Conservation (phyloP, 1,140 invertebrate genomes). For the Eufriesea mexicana region DNA sequence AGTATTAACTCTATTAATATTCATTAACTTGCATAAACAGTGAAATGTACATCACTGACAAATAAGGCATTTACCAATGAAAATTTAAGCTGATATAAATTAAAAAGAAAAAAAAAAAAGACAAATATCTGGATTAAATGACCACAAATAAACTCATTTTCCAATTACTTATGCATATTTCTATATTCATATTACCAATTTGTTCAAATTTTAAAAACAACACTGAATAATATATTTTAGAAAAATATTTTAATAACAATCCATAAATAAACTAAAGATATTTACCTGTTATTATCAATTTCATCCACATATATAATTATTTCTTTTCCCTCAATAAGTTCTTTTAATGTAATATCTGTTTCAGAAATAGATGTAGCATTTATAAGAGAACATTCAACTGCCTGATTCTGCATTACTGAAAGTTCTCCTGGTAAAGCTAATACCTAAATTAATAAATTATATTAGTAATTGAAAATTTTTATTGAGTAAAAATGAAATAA, state of each 20-base stretch:
- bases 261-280: slow-evolving; percentile 10
- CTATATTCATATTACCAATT: background rate
- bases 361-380: slow-evolving; percentile 46
- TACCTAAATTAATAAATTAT: slow-evolving; percentile 76
- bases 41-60: background rate
- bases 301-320: slow-evolving; percentile 84
- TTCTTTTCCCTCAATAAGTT: slow-evolving; percentile 67
- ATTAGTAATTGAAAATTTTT: slow-evolving; percentile 13
- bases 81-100: background rate
- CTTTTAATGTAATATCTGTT: slow-evolving; percentile 67
- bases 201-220: background rate
- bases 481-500: background rate
- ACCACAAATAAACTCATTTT: background rate
- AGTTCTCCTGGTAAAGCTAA: slow-evolving; percentile 82
- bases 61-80: background rate
- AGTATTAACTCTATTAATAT: background rate
- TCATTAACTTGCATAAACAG: background rate
- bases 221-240: background rate
- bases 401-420: slow-evolving; percentile 83
- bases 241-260: slow-evolving; percentile 30
- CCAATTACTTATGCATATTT: background rate
- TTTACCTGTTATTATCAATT: slow-evolving; percentile 83
- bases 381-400: slow-evolving; percentile 80
- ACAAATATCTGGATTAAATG: too few species aligned
- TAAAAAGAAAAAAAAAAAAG: too few species aligned